Evolutionary conservation across 2,888 invertebrate species (phyloP).

Genomic region (Tholera decimalis): DNA sequence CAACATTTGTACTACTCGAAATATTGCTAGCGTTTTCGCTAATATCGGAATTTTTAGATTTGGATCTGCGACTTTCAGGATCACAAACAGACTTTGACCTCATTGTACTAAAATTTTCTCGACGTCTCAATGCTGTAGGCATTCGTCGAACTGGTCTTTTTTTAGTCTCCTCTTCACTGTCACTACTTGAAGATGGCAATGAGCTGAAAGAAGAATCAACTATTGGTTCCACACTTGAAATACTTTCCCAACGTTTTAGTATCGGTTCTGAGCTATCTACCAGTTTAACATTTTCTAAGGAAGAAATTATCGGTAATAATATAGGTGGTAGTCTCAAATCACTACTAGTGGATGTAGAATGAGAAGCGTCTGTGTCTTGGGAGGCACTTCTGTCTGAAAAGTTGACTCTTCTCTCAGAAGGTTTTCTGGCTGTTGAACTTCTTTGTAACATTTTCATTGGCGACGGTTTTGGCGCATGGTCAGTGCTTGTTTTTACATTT

Average conservation of each 20-base stretch:
- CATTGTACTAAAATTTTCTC: slow-evolving; percentile 84
- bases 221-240: slow-evolving; percentile 94
- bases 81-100: slow-evolving; percentile 89
- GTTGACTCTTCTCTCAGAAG: slow-evolving; percentile 88
- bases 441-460: slow-evolving; percentile 81
- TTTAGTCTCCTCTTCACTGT: slow-evolving; percentile 86
- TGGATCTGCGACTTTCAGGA: slow-evolving; percentile 83
- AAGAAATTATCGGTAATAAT: slow-evolving; percentile 93
- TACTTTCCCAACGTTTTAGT: slow-evolving; percentile 91
- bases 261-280: slow-evolving; percentile 83
- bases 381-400: slow-evolving; percentile 91
- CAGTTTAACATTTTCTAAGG: slow-evolving; percentile 90
- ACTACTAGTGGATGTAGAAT: slow-evolving; percentile 91
- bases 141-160: slow-evolving; percentile 82
- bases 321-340: slow-evolving; percentile 94
- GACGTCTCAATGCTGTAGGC: slow-evolving; percentile 83
- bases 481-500: slow-evolving; percentile 70
- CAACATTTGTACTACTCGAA: slow-evolving; percentile 84
- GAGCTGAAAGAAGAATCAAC: slow-evolving; percentile 93
- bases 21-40: slow-evolving; percentile 87
- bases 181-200: slow-evolving; percentile 88
- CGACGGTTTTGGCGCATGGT: slow-evolving; percentile 70
- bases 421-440: slow-evolving; percentile 86
- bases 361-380: slow-evolving; percentile 92
- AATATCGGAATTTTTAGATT: slow-evolving; percentile 81